Evolutionary conservation across 2,113 vertebrate genomes (phyloP).

Genomic region (Acrocephalus kingi): DNA sequence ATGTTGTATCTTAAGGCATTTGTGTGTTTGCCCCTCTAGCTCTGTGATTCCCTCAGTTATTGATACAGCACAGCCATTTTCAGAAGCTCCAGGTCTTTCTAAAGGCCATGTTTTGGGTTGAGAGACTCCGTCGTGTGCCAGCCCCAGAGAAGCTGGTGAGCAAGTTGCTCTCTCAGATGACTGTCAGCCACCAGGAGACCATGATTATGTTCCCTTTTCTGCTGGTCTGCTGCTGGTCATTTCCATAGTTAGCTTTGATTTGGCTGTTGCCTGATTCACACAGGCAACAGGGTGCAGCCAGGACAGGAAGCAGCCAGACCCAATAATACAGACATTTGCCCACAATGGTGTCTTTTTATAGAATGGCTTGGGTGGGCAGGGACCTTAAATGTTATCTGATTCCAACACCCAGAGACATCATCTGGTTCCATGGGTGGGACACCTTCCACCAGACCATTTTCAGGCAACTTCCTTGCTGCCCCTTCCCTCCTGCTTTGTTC

Average conservation of each 20-base stretch:
- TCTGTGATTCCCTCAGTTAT: not conserved
- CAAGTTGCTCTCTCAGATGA: not conserved
- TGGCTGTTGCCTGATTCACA: not conserved
- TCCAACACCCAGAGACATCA: not conserved
- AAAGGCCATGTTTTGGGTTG: not conserved
- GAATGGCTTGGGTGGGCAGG: not conserved
- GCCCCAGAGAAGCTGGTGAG: not conserved
- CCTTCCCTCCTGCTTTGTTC: not conserved
- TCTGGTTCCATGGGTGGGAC: not conserved
- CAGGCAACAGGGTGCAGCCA: not conserved
- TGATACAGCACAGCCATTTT: not conserved
- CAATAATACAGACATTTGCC: not conserved
- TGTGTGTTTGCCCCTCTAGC: not conserved
- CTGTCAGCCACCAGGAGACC: not conserved
- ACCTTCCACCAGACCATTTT: not conserved
- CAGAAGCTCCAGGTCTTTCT: not conserved
- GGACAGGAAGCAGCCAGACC: not conserved
- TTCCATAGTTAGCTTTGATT: not conserved
- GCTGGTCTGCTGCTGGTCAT: not conserved
- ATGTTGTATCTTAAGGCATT: not conserved
- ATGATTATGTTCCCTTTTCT: not conserved
- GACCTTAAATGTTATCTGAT: not conserved
- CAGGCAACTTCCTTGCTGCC: not conserved
- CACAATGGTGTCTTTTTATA: not conserved
- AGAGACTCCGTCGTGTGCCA: fast-evolving